These are phyloP conservation scores for Orcinus orca DNA, from an alignment of 2,113 vertebrate genomes.

Conservation along the genomic window DNA sequence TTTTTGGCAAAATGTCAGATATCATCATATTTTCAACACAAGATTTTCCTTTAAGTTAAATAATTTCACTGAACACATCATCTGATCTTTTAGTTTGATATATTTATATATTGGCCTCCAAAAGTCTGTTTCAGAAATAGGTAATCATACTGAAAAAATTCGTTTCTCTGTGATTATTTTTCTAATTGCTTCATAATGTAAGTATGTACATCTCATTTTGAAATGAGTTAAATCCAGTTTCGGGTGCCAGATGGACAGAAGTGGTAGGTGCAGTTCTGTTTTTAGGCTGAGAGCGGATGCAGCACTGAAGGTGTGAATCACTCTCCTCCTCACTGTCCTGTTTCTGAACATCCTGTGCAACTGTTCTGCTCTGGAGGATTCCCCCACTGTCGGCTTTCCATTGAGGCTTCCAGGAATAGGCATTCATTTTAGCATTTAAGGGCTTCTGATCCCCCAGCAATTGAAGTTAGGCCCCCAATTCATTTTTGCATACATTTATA, in stretches of 20 bases:
- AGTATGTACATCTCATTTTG: not conserved
- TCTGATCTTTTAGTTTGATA: not conserved
- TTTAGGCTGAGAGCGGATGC: conserved; percentile 62
- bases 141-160: not conserved
- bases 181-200: not conserved
- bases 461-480: not conserved
- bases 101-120: not conserved
- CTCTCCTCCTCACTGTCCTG: not conserved
- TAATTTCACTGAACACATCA: not conserved
- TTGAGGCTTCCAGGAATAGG: not conserved
- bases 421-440: conserved; percentile 1
- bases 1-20: not conserved
- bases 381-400: not conserved
- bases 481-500: not conserved
- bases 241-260: conserved; percentile 60
- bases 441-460: not conserved
- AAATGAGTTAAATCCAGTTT: conserved; percentile 9
- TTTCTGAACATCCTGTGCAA: not conserved
- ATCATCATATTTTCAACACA: not conserved
- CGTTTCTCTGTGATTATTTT: conserved; percentile 11
- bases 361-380: not conserved
- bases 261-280: conserved; percentile 42
- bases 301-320: conserved; percentile 8
- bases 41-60: not conserved
- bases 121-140: not conserved